Evolutionary conservation across 2,888 invertebrate genomes (phyloP), one percentile per base, ranked within the genome.

Genomic region (Entomobrya multifasciata): DNA sequence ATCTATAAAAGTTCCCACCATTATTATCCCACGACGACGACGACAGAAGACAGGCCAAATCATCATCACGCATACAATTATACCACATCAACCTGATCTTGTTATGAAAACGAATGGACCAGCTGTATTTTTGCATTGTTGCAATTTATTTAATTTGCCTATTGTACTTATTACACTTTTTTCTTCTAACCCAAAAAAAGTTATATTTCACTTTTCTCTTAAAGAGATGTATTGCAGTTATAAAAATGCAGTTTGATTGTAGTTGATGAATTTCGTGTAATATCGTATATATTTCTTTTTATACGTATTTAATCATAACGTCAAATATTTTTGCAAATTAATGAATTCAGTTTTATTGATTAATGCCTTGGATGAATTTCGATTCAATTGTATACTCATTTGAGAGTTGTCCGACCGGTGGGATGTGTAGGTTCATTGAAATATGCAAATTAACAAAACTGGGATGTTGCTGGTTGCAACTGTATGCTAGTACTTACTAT

Each of bases 1-100:
- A 83, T 83, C 83, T 55, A 76, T 76, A 83, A 76, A 76, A 83
- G 55, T 83, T 84, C 77, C 84, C 84, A 84, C 84, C 77, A 76
- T 44, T 84, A 84, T 77, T 77, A 67, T 84, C 77, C 83, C 83
- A 76, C 83, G 76, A 82, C 60, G 76, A 55, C 76, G 49, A 49
- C 72, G 70, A 62, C 41, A 62, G 62, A 36, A 47, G 62, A 62
- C 62, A 67, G 67, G 52, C 76, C 65, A 27, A 83, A 83, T 83
- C 76, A 77, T 65, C 57, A 52, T 10, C 20, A 65, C 30, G 25
- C 65, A 17, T 6, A 41, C 41, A 30, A 13, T 65, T 22, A 36
- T 20, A 8, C 17, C 17, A 36, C 65, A 41, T 0, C 13, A 6
- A 2, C 36, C 8, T 36, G 36, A 36, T 36, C 36, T 36, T 36